A percentile compares a stretch with the other conserved stretches of the same genome.
Evolutionary conservation across 1,140 invertebrate species (phyloP).

Genomic region (Euwallacea fornicatus): DNA sequence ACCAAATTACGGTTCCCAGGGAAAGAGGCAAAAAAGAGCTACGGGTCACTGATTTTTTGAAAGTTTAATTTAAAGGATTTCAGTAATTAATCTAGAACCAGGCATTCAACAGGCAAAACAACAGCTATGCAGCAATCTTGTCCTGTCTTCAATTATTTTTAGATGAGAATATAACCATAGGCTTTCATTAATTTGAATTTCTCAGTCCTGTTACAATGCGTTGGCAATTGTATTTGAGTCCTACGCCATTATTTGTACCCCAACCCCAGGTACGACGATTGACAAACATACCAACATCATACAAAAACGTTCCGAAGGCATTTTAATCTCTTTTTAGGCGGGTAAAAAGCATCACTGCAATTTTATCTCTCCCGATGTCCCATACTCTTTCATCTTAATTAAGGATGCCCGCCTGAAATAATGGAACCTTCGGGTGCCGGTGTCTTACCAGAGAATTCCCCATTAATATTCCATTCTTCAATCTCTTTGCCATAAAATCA

Average conservation of each 20-base stretch:
- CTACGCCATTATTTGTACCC: no score
- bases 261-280: slow-evolving; percentile 1
- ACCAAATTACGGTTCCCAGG: no score
- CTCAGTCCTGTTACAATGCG: no score
- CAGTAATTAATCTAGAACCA: background rate
- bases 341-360: slow-evolving; percentile 19
- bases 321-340: slow-evolving; percentile 22
- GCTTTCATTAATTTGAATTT: background rate
- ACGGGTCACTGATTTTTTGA: no score
- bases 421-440: slow-evolving; percentile 15
- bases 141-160: background rate
- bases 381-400: slow-evolving; percentile 33
- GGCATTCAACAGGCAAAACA: background rate
- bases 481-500: slow-evolving; percentile 30
- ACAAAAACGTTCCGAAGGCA: slow-evolving; percentile 11
- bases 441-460: slow-evolving; percentile 32
- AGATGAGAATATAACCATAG: slow-evolving; percentile 1
- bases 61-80: background rate
- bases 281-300: slow-evolving; percentile 4
- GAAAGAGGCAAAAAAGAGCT: no score
- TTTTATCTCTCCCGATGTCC: slow-evolving; percentile 19
- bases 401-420: slow-evolving; percentile 32
- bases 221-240: no score
- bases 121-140: background rate
- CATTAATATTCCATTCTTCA: slow-evolving; percentile 37